Conservation (phyloP, 2,113 vertebrate genomes). For the Madoqua kirkii region DNA sequence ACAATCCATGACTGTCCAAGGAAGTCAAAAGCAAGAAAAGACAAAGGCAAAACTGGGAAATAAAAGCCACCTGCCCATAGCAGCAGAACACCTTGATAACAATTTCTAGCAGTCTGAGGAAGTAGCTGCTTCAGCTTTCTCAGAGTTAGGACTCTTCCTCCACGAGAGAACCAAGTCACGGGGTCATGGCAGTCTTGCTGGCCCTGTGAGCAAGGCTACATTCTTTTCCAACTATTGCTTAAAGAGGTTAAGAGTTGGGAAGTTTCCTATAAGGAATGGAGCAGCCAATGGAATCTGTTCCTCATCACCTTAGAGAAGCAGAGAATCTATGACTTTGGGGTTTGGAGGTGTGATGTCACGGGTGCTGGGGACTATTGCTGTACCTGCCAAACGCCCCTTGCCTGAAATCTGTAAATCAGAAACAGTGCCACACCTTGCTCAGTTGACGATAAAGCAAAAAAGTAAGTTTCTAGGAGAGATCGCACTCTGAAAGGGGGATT, state of each 20-base stretch:
- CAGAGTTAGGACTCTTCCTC: background rate
- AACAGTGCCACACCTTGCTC: background rate
- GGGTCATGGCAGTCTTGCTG: background rate
- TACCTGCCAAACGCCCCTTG: background rate
- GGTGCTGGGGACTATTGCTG: background rate
- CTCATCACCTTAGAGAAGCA: background rate
- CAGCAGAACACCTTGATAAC: background rate
- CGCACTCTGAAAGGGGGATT: background rate
- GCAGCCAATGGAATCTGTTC: background rate
- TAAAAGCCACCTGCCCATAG: background rate
- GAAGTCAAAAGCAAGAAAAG: background rate
- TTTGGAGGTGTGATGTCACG: background rate
- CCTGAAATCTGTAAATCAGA: background rate
- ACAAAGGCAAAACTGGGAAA: slow-evolving; percentile 20
- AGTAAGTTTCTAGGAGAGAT: background rate
- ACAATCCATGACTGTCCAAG: background rate
- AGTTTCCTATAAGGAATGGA: background rate
- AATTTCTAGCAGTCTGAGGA: background rate
- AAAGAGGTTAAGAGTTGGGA: background rate
- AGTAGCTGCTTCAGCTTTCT: background rate
- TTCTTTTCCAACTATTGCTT: background rate
- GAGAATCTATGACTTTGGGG: background rate
- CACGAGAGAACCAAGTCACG: background rate
- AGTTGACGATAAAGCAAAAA: background rate
- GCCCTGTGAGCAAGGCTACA: background rate